phyloP scores from a whole-genome alignment of 2,888 invertebrate genomes.

The Tetranychus truncatus region DNA sequence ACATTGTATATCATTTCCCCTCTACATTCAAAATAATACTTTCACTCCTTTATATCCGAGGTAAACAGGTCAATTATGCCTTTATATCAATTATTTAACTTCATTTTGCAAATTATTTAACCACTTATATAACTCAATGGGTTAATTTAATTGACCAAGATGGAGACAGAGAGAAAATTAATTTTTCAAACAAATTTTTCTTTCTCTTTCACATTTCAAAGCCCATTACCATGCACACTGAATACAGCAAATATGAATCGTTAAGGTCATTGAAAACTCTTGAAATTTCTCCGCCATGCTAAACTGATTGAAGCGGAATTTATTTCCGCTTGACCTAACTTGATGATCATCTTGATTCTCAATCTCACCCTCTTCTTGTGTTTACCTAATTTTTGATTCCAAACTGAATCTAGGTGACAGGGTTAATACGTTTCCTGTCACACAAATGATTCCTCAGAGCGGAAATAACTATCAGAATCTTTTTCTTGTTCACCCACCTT shows the following conservation, averaged over 20 bases:
- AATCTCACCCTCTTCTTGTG: background rate
- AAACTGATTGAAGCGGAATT: background rate
- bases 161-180: no score
- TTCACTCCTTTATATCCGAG: no score
- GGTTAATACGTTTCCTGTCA: background rate
- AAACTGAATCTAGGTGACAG: background rate
- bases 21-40: no score
- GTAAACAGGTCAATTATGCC: no score
- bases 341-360: background rate
- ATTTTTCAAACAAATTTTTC: no score
- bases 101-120: no score
- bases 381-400: background rate
- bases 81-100: no score
- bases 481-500: background rate
- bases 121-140: no score
- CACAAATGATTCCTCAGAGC: background rate
- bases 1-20: no score
- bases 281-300: background rate
- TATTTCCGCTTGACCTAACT: background rate
- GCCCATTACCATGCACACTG: no score
- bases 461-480: background rate
- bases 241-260: background rate
- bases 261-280: background rate
- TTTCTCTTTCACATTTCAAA: no score
- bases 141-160: no score